Conservation (phyloP, 2,113 vertebrate species). For the Meles meles region DNA sequence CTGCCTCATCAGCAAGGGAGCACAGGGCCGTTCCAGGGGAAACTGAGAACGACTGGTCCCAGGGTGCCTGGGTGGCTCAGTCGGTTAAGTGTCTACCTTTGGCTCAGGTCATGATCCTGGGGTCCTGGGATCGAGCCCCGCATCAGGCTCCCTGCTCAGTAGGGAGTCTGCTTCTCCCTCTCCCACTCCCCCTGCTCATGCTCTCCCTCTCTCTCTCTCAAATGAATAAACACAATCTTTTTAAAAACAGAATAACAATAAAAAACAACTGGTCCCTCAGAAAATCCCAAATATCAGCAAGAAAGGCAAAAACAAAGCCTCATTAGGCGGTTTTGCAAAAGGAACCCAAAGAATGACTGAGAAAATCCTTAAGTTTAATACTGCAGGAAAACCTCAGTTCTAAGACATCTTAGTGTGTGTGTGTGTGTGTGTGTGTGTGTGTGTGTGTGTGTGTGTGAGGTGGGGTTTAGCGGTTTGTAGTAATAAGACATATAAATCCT, state of each 20-base stretch:
- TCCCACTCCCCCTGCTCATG: too few relatives aligned
- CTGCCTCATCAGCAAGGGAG: background rate
- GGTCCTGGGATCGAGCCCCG: too few relatives aligned
- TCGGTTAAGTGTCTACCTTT: too few relatives aligned
- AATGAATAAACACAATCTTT: too few relatives aligned
- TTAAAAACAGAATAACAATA: too few relatives aligned
- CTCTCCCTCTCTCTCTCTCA: too few relatives aligned
- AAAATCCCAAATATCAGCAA: background rate
- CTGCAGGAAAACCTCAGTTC: background rate
- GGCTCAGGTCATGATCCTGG: too few relatives aligned
- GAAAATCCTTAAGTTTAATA: background rate
- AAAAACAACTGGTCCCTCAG: background rate
- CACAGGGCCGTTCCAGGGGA: background rate
- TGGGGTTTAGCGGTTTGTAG: background rate
- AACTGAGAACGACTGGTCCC: background rate
- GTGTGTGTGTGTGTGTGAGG: background rate
- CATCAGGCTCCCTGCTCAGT: too few relatives aligned
- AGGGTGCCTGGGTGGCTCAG: too few relatives aligned
- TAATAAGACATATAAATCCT: constrained; percentile 50
- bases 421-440: fast-evolving
- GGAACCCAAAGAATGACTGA: background rate
- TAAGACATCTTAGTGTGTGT: background rate
- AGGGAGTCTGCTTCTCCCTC: too few relatives aligned
- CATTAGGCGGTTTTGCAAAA: background rate
- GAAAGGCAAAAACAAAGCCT: background rate